These are phyloP conservation scores for Cathartes aura DNA, from an alignment of 2,113 vertebrate genomes.

Conservation along the genomic window DNA sequence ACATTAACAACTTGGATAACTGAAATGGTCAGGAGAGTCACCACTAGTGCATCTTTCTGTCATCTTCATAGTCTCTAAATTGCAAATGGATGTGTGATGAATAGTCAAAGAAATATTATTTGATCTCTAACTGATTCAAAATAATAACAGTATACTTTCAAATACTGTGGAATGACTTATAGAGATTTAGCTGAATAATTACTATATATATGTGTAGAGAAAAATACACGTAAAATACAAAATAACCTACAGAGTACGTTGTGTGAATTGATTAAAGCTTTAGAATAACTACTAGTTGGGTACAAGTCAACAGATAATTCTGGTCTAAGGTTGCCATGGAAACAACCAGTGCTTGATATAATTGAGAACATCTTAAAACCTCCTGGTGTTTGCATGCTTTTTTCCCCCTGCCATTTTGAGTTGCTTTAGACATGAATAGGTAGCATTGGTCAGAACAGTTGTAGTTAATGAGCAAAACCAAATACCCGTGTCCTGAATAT, in stretches of 20 bases:
- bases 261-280: conserved; percentile 74
- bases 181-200: conserved; percentile 43
- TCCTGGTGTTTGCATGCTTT: conserved; percentile 77
- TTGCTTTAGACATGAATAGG: conserved; percentile 76
- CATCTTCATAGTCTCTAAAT: conserved; percentile 31
- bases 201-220: not conserved
- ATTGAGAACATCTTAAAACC: conserved; percentile 85
- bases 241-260: conserved; percentile 52
- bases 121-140: conserved; percentile 33
- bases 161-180: not conserved
- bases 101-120: conserved; percentile 36
- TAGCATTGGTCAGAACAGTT: conserved; percentile 65
- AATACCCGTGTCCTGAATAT: conserved; percentile 58
- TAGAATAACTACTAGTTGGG: conserved; percentile 76
- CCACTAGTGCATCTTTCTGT: conserved; percentile 36
- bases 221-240: not conserved
- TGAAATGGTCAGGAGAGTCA: conserved; percentile 52
- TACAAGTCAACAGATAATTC: conserved; percentile 83
- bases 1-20: conserved; percentile 28
- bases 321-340: conserved; percentile 85
- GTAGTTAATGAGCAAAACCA: conserved; percentile 58
- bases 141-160: not conserved
- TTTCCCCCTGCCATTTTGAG: conserved; percentile 82
- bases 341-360: conserved; percentile 84
- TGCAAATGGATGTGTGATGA: conserved; percentile 7